Conservation (phyloP, 1,140 invertebrate species). For the Drosophila ercepeae region DNA sequence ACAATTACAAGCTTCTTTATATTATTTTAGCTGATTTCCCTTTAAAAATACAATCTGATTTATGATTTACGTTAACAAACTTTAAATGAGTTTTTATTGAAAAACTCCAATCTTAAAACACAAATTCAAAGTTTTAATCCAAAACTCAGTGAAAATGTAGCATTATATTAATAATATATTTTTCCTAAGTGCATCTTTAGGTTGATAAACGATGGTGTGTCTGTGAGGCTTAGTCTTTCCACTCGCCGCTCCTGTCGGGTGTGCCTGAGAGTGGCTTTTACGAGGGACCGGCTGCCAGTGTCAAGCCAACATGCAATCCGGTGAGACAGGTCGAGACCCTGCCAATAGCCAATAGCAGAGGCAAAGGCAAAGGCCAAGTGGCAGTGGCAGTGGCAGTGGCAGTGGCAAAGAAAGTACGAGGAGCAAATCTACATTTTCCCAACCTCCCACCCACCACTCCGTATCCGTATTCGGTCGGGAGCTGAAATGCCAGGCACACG, state of each 20-base stretch:
- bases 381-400: neutral
- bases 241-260: constrained; percentile 37
- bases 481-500: constrained; percentile 47
- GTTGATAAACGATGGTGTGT: constrained; percentile 71
- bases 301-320: constrained; percentile 64
- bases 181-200: constrained; percentile 26
- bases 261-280: constrained; percentile 66
- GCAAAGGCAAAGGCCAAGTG: constrained; percentile 3
- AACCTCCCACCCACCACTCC: constrained; percentile 51
- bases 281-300: constrained; percentile 63
- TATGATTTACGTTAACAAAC: too few species aligned
- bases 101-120: neutral
- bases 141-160: neutral
- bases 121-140: too few species aligned
- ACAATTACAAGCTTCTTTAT: too few species aligned
- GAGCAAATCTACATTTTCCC: constrained; percentile 70
- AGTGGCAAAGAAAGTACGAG: neutral
- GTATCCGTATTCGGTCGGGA: neutral
- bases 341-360: constrained; percentile 19
- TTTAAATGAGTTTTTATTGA: neutral
- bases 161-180: neutral
- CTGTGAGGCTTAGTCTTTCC: constrained; percentile 68
- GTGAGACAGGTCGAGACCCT: constrained; percentile 23
- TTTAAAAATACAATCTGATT: too few species aligned
- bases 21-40: too few species aligned